Percentiles rank a stretch among this genome's conserved stretches.
Evolutionary conservation across 2,113 vertebrate genomes (phyloP).

Genomic region (Mirza zaza): DNA sequence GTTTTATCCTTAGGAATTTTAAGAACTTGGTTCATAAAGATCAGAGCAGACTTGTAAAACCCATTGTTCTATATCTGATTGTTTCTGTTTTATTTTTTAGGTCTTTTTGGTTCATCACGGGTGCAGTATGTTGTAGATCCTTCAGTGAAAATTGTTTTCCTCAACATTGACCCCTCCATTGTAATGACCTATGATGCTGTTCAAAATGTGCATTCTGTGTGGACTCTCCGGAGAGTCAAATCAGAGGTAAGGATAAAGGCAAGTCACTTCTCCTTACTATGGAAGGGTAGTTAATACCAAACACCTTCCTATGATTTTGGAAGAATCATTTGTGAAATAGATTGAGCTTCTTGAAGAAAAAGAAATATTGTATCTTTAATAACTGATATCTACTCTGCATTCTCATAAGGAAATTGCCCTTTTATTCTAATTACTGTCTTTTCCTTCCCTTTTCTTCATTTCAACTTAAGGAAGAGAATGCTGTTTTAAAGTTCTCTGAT

Average conservation of each 20-base stretch:
- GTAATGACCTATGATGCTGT: constrained; percentile 94
- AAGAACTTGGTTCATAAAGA: constrained; percentile 21
- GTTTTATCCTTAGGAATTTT: constrained; percentile 27
- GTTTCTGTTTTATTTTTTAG: constrained; percentile 77
- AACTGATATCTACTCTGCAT: not conserved
- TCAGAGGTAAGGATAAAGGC: constrained; percentile 86
- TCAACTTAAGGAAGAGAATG: constrained; percentile 89
- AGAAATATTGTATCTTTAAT: not conserved
- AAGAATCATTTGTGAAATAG: not conserved
- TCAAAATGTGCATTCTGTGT: constrained; percentile 92
- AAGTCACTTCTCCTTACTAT: not conserved
- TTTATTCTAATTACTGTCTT: not conserved
- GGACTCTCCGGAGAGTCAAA: constrained; percentile 93
- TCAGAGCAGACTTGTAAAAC: not conserved
- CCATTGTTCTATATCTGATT: not conserved
- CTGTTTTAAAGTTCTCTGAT: constrained; percentile 90
- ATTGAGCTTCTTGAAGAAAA: not conserved
- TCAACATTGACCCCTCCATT: constrained; percentile 90
- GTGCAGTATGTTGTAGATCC: constrained; percentile 94
- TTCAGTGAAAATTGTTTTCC: constrained; percentile 92
- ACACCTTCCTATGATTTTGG: not conserved
- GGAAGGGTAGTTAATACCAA: not conserved
- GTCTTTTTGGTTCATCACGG: constrained; percentile 87
- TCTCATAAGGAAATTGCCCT: not conserved
- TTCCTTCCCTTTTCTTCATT: not conserved